Conservation (phyloP, 1,140 invertebrate species). For the Nylanderia fulva region DNA sequence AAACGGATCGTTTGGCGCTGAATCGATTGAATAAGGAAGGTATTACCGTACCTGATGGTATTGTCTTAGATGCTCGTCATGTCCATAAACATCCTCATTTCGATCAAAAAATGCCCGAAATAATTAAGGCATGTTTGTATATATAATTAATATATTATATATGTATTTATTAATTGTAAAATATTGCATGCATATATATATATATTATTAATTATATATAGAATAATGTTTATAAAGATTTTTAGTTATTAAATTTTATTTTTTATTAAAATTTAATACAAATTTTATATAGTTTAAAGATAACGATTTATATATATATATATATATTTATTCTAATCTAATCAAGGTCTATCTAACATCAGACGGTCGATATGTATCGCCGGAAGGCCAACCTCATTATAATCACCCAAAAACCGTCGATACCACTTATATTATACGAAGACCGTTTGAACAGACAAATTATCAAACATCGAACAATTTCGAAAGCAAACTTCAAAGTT, state of each 20-base stretch:
- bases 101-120: constrained; percentile 76
- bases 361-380: constrained; percentile 83
- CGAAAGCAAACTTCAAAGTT: constrained; percentile 55
- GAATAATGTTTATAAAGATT: not conserved
- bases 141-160: too few relatives aligned
- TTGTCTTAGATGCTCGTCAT: constrained; percentile 85
- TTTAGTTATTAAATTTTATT: not conserved
- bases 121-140: constrained; percentile 78
- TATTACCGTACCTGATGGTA: constrained; percentile 87
- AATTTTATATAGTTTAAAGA: not conserved
- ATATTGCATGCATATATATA: not conserved
- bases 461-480: constrained; percentile 48
- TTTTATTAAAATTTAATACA: not conserved
- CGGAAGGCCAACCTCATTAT: constrained; percentile 80
- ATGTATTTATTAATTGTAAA: not conserved
- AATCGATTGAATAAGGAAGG: constrained; percentile 89
- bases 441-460: constrained; percentile 71
- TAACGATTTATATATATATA: constrained; percentile 29
- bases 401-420: constrained; percentile 80
- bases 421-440: constrained; percentile 85
- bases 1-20: constrained; percentile 87
- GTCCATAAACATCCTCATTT: constrained; percentile 79
- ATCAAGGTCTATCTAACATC: constrained; percentile 80
- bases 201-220: not conserved
- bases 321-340: constrained; percentile 7